Percentiles rank a stretch among this genome's conserved stretches.
These are phyloP conservation scores for Tricholauxania praeusta DNA, from an alignment of 2,888 invertebrate genomes.

Conservation along the genomic window DNA sequence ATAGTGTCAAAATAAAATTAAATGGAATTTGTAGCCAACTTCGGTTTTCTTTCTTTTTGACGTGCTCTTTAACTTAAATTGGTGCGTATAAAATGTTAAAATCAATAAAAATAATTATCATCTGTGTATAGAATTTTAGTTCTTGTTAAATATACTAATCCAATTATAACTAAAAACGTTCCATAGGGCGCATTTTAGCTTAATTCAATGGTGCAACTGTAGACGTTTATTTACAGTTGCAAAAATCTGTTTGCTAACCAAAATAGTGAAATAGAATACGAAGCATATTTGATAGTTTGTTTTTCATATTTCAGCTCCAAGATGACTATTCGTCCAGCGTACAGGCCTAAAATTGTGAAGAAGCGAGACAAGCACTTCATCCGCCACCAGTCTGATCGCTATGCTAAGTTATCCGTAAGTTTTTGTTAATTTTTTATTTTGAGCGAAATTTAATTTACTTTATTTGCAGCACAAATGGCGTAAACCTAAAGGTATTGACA, in stretches of 20 bases:
- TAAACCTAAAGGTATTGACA: constrained; percentile 99
- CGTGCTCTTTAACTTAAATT: constrained; percentile 61
- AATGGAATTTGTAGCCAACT: constrained; percentile 55
- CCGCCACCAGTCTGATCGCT: constrained; percentile 98
- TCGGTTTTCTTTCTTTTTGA: constrained; percentile 64
- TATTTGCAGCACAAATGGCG: constrained; percentile 91
- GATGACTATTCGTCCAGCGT: constrained; percentile 92
- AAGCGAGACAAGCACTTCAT: constrained; percentile 99
- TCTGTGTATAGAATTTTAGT: constrained; percentile 46
- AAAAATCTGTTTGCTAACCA: not conserved
- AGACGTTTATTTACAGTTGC: not conserved
- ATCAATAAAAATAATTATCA: constrained; percentile 57
- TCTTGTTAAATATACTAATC: no score
- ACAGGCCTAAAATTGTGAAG: constrained; percentile 92
- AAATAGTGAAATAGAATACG: not conserved
- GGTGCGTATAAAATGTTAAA: constrained; percentile 58
- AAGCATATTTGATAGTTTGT: constrained; percentile 17
- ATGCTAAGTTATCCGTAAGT: constrained; percentile 91
- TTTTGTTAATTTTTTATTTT: constrained; percentile 7
- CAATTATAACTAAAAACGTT: constrained; percentile 11
- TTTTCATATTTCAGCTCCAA: constrained; percentile 67
- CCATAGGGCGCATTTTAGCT: not conserved
- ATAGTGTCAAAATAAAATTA: constrained; percentile 35
- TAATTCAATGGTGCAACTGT: not conserved
- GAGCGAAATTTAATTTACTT: constrained; percentile 33